A percentile compares a stretch with the other conserved stretches of the same genome.
Evolutionary conservation across 2,888 invertebrate genomes (phyloP).

Genomic region (Napeogenes sylphis): DNA sequence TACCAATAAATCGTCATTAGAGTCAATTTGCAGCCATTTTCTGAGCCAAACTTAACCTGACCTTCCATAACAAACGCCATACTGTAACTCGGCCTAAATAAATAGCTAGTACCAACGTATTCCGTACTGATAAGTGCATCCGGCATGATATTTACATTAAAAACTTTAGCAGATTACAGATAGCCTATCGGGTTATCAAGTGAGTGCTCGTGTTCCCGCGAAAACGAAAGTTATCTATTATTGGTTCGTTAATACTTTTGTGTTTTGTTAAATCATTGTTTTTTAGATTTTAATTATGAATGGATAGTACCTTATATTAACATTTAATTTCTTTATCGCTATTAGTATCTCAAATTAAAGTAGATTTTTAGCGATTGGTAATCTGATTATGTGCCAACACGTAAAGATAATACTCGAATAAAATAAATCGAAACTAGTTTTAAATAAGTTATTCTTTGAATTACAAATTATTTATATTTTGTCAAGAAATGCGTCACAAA

Average conservation of each 20-base stretch:
- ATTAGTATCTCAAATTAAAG: slow-evolving; percentile 8
- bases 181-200: slow-evolving; percentile 41
- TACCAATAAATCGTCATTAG: too few relatives aligned
- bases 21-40: too few relatives aligned
- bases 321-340: slow-evolving; percentile 12
- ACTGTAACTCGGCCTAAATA: slow-evolving; percentile 50
- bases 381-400: neutral
- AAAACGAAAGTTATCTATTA: slow-evolving; percentile 37
- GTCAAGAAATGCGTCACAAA: too few relatives aligned
- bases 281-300: too few relatives aligned
- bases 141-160: slow-evolving; percentile 51
- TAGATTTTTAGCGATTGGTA: slow-evolving; percentile 13
- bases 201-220: slow-evolving; percentile 28
- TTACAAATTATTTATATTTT: too few relatives aligned
- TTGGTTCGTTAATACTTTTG: slow-evolving; percentile 21
- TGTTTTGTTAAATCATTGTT: slow-evolving; percentile 8
- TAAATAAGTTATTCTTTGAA: too few relatives aligned
- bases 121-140: slow-evolving; percentile 62
- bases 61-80: slow-evolving; percentile 60
- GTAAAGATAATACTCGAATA: too few relatives aligned
- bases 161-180: slow-evolving; percentile 41
- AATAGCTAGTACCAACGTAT: slow-evolving; percentile 43
- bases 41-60: slow-evolving; percentile 51
- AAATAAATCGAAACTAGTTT: too few relatives aligned
- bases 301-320: slow-evolving; percentile 6